Evolutionary conservation across 2,113 vertebrate genomes (phyloP), one percentile per base, ranked within the genome.

Genomic region (Takifugu flavidus): DNA sequence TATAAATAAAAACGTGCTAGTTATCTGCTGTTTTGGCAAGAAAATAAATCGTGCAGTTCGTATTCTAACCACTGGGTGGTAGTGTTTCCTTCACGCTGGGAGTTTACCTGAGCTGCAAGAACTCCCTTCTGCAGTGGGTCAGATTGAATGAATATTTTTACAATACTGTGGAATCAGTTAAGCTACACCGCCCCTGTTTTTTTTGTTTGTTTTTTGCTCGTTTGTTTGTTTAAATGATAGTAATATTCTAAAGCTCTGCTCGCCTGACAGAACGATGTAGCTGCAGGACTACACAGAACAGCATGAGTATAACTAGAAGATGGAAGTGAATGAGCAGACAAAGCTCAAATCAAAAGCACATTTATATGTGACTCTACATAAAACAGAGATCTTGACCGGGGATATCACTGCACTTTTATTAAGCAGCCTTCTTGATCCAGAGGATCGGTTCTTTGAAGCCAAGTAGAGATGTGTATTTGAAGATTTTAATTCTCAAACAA

Each of bases 81-180:
- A 10, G 7, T 39, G 8, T 11, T 39, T 39, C 34, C 11, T 39
- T 10, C 34, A 39, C 1, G 11, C 7, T 39, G 29, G 29, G 29
- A 31, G 6, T 39, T 39, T 39, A 39, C 34, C 2, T 39, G 8
- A 39, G 11, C 34, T 39, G 34, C 34, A 11, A 10, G 34, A 39
- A 39, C 34, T 39, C 8, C 34, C 34, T 11, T 39, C 34, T 39
- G 34, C 34, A 39, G 34, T 11, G 2, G 1, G 8, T 39, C 34
- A 39, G 34, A 39, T 57, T 52, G 20, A 51, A 49, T 65, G 12
- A 45, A 61, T 74, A 67, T 66, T 65, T 74, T 70, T 65, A 82
- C 65, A 79, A 73, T 55, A 63, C 88, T 7, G 14, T 8, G 2
- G 91, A 92, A 91, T 89, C 83, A 88, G 90, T 92, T 89, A 39